Conservation (phyloP, 2,113 vertebrate genomes). For the Progne subis region DNA sequence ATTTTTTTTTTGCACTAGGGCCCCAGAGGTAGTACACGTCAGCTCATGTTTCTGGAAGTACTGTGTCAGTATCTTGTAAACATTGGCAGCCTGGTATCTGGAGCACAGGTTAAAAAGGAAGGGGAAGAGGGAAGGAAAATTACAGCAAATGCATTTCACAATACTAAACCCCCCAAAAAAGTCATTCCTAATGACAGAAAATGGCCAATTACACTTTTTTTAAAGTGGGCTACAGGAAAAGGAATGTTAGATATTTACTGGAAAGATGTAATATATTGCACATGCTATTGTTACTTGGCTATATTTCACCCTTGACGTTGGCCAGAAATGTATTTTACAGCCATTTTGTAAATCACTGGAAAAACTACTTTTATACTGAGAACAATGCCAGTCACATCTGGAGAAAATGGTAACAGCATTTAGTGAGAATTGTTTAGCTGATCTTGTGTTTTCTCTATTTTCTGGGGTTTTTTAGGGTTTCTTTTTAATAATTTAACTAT, state of each 20-base stretch:
- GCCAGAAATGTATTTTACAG: background rate
- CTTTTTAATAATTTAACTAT: background rate
- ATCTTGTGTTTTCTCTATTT: background rate
- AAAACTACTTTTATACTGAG: background rate
- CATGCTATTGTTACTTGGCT: background rate
- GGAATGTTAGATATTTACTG: background rate
- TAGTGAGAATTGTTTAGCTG: background rate
- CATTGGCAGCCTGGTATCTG: background rate
- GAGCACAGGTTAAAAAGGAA: background rate
- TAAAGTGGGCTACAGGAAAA: background rate
- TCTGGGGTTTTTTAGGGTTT: rapidly evolving
- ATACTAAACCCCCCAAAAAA: background rate
- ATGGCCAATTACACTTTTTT: background rate
- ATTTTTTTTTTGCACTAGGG: background rate
- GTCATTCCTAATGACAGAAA: background rate
- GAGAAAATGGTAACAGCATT: background rate
- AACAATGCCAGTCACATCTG: background rate
- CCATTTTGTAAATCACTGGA: background rate
- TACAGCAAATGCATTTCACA: background rate
- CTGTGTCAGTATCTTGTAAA: background rate
- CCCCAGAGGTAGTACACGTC: background rate
- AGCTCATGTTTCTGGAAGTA: background rate
- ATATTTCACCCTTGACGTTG: background rate
- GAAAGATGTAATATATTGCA: background rate
- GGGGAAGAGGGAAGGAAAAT: background rate